phyloP scores from a whole-genome alignment of 37 sponge, comb jelly and placozoan species.

The Amphimedon queenslandica region DNA sequence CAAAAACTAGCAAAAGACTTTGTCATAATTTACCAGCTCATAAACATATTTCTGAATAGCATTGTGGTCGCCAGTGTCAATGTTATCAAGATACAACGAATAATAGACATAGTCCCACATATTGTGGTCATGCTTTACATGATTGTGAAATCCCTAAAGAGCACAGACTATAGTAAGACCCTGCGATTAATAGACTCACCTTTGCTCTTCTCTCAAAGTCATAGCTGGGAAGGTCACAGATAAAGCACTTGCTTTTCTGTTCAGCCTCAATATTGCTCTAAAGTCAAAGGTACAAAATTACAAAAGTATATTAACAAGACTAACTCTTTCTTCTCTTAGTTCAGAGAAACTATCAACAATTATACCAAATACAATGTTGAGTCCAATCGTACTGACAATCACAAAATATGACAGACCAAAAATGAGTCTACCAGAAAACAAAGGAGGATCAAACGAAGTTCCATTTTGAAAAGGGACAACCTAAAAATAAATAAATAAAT shows the following conservation, averaged over 20 bases:
- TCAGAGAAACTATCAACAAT: slow-evolving; percentile 91
- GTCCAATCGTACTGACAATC: slow-evolving; percentile 82
- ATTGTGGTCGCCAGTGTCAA: slow-evolving; percentile 27
- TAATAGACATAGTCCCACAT: slow-evolving; percentile 61
- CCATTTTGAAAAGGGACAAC: background rate
- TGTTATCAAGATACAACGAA: slow-evolving; percentile 31
- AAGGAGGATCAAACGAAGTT: background rate
- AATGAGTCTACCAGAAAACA: slow-evolving; percentile 10
- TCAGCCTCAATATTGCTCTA: slow-evolving; percentile 27
- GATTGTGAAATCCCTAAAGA: slow-evolving; percentile 41
- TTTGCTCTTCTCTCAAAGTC: slow-evolving; percentile 27
- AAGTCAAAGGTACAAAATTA: too few relatives aligned
- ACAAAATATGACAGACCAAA: slow-evolving; percentile 82
- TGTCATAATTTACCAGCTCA: slow-evolving; percentile 13
- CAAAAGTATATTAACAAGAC: too few relatives aligned
- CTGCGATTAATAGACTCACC: background rate
- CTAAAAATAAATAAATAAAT: too few relatives aligned
- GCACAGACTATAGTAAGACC: background rate
- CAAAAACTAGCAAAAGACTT: background rate
- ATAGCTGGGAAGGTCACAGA: slow-evolving; percentile 17
- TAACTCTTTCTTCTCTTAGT: slow-evolving; percentile 76
- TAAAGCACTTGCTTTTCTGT: slow-evolving; percentile 14
- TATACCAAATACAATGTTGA: slow-evolving; percentile 92
- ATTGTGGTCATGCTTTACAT: slow-evolving; percentile 51
- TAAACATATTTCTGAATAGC: slow-evolving; percentile 32